Conservation (phyloP, 2,888 invertebrate genomes). For the Ochropacha duplaris region DNA sequence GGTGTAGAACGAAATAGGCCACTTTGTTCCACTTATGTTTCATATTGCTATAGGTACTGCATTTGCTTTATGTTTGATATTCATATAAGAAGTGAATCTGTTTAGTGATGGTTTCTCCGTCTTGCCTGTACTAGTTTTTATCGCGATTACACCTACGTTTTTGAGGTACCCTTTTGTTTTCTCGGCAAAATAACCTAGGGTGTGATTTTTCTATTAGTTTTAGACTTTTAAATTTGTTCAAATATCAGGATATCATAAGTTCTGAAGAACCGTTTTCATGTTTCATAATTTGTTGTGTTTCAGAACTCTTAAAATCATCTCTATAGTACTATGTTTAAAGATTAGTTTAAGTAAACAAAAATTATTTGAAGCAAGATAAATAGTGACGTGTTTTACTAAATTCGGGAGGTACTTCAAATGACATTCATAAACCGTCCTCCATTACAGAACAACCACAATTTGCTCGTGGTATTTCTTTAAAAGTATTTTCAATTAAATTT, state of each 20-base stretch:
- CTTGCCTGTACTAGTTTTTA: neutral
- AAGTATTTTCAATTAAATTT: conserved; percentile 12
- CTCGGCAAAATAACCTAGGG: too few species aligned
- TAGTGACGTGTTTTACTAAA: neutral
- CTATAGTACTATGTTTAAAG: neutral
- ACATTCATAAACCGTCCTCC: neutral
- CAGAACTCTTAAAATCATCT: neutral
- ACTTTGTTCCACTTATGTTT: conserved; percentile 1
- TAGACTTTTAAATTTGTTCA: neutral
- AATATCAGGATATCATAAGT: neutral
- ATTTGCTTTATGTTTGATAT: neutral
- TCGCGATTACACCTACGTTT: too few species aligned
- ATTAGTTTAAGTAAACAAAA: neutral
- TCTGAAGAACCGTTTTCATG: neutral
- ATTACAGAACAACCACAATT: neutral
- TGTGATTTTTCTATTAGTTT: too few species aligned
- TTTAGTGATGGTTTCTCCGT: neutral
- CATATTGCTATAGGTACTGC: neutral
- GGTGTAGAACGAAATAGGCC: neutral
- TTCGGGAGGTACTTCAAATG: neutral
- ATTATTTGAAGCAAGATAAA: neutral
- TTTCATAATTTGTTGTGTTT: too few species aligned
- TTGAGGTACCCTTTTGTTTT: too few species aligned
- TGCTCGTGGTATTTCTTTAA: conserved; percentile 2
- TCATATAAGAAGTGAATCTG: neutral